Conservation (phyloP, 2,113 vertebrate species). For the Salvelinus fontinalis region DNA sequence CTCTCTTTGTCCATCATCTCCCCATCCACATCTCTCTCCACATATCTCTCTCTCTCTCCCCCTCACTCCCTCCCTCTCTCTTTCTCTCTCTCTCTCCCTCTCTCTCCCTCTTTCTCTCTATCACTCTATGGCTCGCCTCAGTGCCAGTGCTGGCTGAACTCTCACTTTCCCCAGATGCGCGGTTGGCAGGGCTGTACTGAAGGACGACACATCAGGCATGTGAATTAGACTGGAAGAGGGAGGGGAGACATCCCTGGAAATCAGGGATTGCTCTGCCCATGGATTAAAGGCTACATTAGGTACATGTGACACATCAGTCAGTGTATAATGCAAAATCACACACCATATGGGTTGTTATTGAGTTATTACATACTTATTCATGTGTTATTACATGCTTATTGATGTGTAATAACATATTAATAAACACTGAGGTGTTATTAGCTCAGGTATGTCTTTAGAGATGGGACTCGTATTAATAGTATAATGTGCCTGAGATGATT, state of each 20-base stretch:
- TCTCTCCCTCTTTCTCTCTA: background rate
- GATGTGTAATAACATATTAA: background rate
- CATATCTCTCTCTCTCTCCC: background rate
- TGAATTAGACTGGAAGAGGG: slow-evolving; percentile 6
- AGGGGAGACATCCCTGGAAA: slow-evolving; percentile 14
- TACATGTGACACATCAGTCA: background rate
- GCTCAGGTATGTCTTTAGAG: too few relatives aligned
- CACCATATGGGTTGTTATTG: background rate
- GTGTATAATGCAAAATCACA: background rate
- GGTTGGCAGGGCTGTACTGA: slow-evolving; percentile 19
- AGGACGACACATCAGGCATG: slow-evolving; percentile 15
- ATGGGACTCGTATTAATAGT: background rate
- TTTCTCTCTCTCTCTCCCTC: background rate
- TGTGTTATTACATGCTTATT: background rate
- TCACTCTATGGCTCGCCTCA: background rate
- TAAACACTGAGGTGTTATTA: background rate
- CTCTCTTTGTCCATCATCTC: background rate
- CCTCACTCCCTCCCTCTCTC: background rate
- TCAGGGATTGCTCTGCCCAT: background rate
- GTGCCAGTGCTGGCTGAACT: background rate
- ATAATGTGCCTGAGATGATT: background rate
- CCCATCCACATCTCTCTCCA: too few relatives aligned
- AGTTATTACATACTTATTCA: background rate
- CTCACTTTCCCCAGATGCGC: slow-evolving; percentile 12
- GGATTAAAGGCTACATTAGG: background rate